A percentile compares a stretch with the other conserved stretches of the same genome.
phyloP scores from a whole-genome alignment of 2,113 vertebrate species.

The Pterophyllum scalare region DNA sequence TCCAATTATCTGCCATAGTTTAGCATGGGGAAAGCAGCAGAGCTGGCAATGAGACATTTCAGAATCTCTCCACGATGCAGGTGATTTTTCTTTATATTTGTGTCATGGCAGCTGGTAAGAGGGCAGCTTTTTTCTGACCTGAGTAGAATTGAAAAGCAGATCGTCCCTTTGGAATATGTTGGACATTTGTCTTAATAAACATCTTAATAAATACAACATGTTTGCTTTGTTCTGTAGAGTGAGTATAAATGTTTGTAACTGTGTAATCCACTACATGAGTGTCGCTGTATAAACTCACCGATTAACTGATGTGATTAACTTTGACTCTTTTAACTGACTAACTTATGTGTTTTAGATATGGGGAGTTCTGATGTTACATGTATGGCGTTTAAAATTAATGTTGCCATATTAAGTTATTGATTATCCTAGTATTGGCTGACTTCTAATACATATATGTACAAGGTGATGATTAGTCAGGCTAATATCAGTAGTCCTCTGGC shows the following conservation, averaged over 20 bases:
- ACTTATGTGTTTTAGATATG: not conserved
- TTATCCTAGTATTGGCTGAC: not conserved
- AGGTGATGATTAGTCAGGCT: not conserved
- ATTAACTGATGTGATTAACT: too few relatives aligned
- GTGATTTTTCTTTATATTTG: not conserved
- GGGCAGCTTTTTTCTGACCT: not conserved
- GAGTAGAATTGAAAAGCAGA: not conserved
- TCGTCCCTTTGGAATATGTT: not conserved
- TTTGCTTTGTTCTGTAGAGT: too few relatives aligned
- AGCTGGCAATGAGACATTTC: not conserved
- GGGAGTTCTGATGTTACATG: not conserved
- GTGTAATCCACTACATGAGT: too few relatives aligned
- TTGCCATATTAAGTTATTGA: not conserved
- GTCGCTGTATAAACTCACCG: too few relatives aligned
- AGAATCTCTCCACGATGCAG: not conserved
- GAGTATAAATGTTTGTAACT: too few relatives aligned
- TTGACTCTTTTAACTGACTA: too few relatives aligned
- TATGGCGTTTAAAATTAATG: too few relatives aligned
- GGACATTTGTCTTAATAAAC: not conserved
- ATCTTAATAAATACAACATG: too few relatives aligned
- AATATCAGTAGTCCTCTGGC: not conserved
- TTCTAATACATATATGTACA: not conserved
- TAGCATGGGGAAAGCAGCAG: not conserved
- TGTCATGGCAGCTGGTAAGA: not conserved
- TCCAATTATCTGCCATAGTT: slow-evolving; percentile 30